A percentile compares a stretch with the other conserved stretches of the same genome.
phyloP scores from a whole-genome alignment of 2,888 invertebrate species.

The Caenorhabditis doughertyi region DNA sequence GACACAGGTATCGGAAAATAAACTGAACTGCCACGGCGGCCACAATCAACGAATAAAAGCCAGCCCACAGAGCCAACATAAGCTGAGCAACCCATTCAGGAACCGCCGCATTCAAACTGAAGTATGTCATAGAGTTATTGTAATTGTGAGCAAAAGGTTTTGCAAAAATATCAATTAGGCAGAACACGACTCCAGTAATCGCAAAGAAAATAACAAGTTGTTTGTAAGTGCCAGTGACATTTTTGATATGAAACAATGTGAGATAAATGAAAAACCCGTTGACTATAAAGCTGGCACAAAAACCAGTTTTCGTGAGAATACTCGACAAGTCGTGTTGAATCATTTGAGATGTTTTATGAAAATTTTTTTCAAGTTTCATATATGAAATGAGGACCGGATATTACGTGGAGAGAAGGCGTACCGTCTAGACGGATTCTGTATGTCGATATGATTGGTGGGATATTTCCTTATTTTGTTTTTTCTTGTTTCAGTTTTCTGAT shows the following conservation, averaged over 20 bases:
- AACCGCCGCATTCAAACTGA: conserved; percentile 10
- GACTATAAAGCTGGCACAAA: background rate
- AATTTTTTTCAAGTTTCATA: background rate
- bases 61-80: background rate
- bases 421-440: too few relatives aligned
- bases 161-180: background rate
- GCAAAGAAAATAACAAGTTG: conserved; percentile 3
- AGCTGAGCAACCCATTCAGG: background rate
- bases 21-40: conserved; percentile 9
- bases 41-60: background rate
- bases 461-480: too few relatives aligned
- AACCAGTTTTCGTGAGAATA: background rate
- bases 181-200: conserved; percentile 6
- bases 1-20: background rate
- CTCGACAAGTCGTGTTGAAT: background rate
- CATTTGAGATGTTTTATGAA: background rate
- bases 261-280: background rate
- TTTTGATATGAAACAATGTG: background rate
- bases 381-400: background rate
- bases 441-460: too few relatives aligned
- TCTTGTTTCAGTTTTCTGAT: too few relatives aligned
- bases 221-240: conserved; percentile 5
- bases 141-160: conserved; percentile 21
- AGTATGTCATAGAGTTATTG: conserved; percentile 18
- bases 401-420: too few relatives aligned